These are phyloP conservation scores for Capitulum mitella DNA, from an alignment of 2,888 invertebrate genomes.

Conservation along the genomic window DNA sequence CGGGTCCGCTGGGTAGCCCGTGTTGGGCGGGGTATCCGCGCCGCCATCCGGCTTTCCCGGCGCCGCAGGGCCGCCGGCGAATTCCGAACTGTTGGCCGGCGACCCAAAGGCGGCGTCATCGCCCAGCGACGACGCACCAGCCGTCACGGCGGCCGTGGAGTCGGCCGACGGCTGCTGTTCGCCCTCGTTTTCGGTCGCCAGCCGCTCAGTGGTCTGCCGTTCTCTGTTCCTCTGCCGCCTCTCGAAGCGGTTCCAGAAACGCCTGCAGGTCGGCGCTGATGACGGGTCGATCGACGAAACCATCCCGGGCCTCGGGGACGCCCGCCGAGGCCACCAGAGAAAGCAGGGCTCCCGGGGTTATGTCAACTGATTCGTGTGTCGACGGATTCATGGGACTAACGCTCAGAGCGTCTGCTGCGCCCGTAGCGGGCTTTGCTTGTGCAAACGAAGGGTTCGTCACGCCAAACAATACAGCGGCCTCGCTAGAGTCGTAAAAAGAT, in stretches of 20 bases:
- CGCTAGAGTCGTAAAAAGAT: neutral
- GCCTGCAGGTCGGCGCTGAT: neutral
- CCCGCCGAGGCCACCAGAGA: neutral
- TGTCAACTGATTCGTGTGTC: neutral
- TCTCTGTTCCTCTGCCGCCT: neutral
- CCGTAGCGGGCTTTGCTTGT: neutral
- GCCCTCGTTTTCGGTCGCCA: no score
- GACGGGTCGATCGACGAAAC: neutral
- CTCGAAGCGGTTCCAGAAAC: neutral
- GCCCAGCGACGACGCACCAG: neutral
- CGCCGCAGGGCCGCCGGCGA: neutral
- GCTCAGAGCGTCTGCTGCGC: no score
- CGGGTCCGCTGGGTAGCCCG: neutral
- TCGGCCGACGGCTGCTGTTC: neutral
- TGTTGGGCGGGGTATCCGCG: neutral
- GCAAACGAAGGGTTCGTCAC: neutral
- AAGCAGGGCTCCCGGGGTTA: neutral
- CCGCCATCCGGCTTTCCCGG: neutral
- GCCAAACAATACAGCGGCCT: neutral
- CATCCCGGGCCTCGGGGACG: neutral
- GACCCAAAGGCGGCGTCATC: neutral
- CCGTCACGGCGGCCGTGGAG: no score
- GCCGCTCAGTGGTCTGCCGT: no score
- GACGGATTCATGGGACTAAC: no score
- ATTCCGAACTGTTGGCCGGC: neutral